Conservation (phyloP, 2,113 vertebrate species). For the Tretioscincus oriximinensis region DNA sequence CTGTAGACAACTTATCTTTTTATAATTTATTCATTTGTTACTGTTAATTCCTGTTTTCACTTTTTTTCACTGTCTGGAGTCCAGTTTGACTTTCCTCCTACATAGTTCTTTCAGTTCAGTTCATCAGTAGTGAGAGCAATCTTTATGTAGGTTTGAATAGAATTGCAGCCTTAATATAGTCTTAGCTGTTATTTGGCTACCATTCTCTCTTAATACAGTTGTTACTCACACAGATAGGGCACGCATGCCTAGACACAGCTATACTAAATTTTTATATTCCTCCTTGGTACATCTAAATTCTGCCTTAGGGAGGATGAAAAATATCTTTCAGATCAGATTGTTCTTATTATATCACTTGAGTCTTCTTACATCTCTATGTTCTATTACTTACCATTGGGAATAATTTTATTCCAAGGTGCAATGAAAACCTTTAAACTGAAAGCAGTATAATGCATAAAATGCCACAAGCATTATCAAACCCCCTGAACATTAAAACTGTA, state of each 20-base stretch:
- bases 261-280: neutral
- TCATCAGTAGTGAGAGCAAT: no score
- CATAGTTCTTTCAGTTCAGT: no score
- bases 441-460: neutral
- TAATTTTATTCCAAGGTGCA: neutral
- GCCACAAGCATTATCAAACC: neutral
- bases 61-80: no score
- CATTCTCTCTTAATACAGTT: neutral
- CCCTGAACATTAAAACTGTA: neutral
- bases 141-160: no score
- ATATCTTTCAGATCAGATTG: neutral
- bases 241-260: neutral
- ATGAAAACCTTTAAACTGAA: neutral
- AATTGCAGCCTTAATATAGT: no score
- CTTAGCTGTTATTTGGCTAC: neutral
- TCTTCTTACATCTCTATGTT: neutral
- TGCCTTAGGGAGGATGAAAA: neutral
- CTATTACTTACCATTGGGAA: neutral
- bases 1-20: no score
- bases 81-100: no score
- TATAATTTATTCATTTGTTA: no score
- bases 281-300: neutral
- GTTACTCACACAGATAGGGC: neutral
- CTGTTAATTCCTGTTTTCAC: no score
- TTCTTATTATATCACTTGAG: neutral